phyloP scores from a whole-genome alignment of 2,113 vertebrate genomes.

The Lanius collurio region DNA sequence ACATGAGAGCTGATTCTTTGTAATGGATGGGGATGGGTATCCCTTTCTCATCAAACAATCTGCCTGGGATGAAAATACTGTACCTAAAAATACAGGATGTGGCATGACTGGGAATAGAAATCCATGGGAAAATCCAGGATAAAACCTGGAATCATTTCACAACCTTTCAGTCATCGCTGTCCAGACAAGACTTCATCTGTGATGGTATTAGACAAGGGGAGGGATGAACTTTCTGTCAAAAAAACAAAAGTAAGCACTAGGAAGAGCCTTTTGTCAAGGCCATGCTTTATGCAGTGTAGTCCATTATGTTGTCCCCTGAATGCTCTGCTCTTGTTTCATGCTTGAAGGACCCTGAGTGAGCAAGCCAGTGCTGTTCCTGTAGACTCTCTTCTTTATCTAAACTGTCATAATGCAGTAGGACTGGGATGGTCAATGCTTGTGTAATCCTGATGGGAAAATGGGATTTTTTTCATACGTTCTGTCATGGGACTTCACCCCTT shows the following conservation, averaged over 20 bases:
- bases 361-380: background rate
- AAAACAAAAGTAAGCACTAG: background rate
- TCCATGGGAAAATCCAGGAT: background rate
- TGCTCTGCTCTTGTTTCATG: background rate
- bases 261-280: background rate
- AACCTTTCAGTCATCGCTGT: background rate
- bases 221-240: background rate
- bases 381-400: background rate
- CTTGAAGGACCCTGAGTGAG: background rate
- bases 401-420: background rate
- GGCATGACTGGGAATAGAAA: background rate
- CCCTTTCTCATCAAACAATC: background rate
- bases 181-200: background rate
- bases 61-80: background rate
- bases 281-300: background rate
- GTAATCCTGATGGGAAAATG: background rate
- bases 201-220: background rate
- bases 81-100: background rate
- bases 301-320: accelerated
- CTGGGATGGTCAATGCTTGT: background rate
- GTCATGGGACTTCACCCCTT: background rate
- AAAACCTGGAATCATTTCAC: background rate
- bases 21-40: background rate
- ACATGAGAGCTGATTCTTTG: background rate
- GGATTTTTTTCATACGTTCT: background rate